phyloP scores from a whole-genome alignment of 2,888 invertebrate species.

The Hoplodrina ambigua region DNA sequence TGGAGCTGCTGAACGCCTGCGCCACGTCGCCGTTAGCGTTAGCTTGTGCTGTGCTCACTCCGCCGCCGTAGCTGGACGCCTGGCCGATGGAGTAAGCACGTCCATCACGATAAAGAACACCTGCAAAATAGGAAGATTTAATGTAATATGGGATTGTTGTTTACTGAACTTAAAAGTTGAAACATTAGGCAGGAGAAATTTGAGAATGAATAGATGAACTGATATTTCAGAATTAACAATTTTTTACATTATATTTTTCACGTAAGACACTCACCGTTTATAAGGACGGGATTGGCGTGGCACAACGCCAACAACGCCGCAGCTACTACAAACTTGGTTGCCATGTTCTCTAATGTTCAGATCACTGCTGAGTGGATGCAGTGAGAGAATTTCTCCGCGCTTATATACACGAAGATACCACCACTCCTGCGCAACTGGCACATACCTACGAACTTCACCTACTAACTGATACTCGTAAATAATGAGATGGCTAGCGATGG shows the following conservation, averaged over 20 bases:
- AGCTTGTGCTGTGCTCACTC: slow-evolving; percentile 75
- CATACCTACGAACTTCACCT: slow-evolving; percentile 85
- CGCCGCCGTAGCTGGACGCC: slow-evolving; percentile 75
- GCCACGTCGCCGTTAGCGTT: slow-evolving; percentile 70
- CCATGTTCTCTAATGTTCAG: slow-evolving; percentile 74
- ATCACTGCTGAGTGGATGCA: slow-evolving; percentile 81
- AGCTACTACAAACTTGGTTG: slow-evolving; percentile 80
- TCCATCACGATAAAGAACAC: slow-evolving; percentile 79
- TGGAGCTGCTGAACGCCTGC: slow-evolving; percentile 55
- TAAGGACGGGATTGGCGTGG: slow-evolving; percentile 78
- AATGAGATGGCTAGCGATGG: slow-evolving; percentile 77
- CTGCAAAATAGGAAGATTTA: slow-evolving; percentile 59
- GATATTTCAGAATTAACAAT: no score
- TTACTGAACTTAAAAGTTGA: background rate
- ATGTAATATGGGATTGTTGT: background rate
- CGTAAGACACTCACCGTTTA: slow-evolving; percentile 78
- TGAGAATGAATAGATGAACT: background rate
- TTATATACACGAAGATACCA: slow-evolving; percentile 80
- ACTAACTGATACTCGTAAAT: slow-evolving; percentile 84
- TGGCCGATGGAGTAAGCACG: slow-evolving; percentile 79
- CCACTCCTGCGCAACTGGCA: slow-evolving; percentile 77
- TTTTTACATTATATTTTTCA: background rate
- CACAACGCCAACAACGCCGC: slow-evolving; percentile 80
- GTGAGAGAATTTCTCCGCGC: slow-evolving; percentile 89
- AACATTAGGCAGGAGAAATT: background rate